Evolutionary conservation across 2,797 vertebrate genomes (phyloP), one percentile per base, ranked within the genome.

Genomic region (Dromococcyx pavoninus): DNA sequence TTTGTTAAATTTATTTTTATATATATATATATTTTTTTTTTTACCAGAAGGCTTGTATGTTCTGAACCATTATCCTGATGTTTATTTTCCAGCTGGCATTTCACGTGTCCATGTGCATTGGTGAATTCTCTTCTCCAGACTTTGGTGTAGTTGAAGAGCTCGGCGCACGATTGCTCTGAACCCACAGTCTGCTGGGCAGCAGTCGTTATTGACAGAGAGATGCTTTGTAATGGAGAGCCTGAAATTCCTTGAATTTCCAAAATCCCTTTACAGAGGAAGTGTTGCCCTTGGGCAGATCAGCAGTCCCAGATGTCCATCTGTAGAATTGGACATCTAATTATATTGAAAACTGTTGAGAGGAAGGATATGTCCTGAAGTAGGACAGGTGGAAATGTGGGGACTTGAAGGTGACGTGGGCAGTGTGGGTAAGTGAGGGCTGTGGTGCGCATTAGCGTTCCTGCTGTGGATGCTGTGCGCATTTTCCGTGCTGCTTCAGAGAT

Each of bases 391-490:
- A 46, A 39, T 17, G 16, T 0, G 2, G 35, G 21, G 71, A 37
- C 11, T 57, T 37, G 46, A 7, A 75, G 48, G 21, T 64, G 13
- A 2, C 30, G 7, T 46, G 33, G 37, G 60, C 18, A n/a, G 6
- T 32, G 5, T 0, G 1, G 24, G 44, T 15, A 22, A 25, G 2
- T 8, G 8, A 9, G 10, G 58, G 32, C 44, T 43, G 33, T 24
- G 62, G 17, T 25, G 39, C 37, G 8, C 5, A 0, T 3, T 37
- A 53, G 60, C 23, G 13, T 48, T 46, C 39, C 32, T 11, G 12
- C 39, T 41, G 19, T 5, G 32, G 30, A 10, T 60, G 51, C 61
- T 58, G 3, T 4, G 21, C 27, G 65, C 43, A 23, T 23, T 74
- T 77, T 48, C 33, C 2, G 0, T 64, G 41, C 62, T 74, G 77